These are phyloP conservation scores for Atherinosoma microstoma DNA, from an alignment of 2,797 vertebrate species.

Conservation along the genomic window DNA sequence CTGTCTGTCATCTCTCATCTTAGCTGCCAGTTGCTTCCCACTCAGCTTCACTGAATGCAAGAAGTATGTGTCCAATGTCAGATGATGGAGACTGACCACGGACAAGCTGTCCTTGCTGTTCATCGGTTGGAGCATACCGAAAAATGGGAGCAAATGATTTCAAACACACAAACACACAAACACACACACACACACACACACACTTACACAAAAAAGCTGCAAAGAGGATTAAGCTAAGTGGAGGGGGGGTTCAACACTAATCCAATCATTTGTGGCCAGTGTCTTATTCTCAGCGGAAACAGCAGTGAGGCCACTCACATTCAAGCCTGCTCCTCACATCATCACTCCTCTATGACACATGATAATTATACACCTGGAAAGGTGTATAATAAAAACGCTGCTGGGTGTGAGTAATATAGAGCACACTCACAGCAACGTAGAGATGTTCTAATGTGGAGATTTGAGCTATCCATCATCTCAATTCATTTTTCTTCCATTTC, in stretches of 20 bases:
- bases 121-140: slow-evolving; percentile 17
- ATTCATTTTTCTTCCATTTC: slow-evolving; percentile 16
- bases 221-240: slow-evolving; percentile 85
- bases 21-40: slow-evolving; percentile 44
- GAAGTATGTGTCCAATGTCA: slow-evolving; percentile 33
- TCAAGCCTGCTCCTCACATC: slow-evolving; percentile 49
- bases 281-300: slow-evolving; percentile 79
- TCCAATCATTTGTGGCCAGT: slow-evolving; percentile 83
- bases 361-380: slow-evolving; percentile 79
- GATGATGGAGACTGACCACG: slow-evolving; percentile 34
- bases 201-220: slow-evolving; percentile 49
- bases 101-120: slow-evolving; percentile 58
- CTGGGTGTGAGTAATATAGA: slow-evolving; percentile 49
- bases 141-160: slow-evolving; percentile 31
- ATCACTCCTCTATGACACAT: slow-evolving; percentile 59
- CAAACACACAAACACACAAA: slow-evolving; percentile 15
- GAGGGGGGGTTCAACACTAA: slow-evolving; percentile 82
- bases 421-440: slow-evolving; percentile 31
- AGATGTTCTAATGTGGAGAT: slow-evolving; percentile 46
- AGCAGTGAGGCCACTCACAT: slow-evolving; percentile 59
- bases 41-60: slow-evolving; percentile 38
- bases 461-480: slow-evolving; percentile 33
- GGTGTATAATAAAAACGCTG: slow-evolving; percentile 73
- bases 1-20: slow-evolving; percentile 38
- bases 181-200: slow-evolving; percentile 31